Conservation (phyloP, 2,113 vertebrate genomes). For the Ceyx cyanopectus region DNA sequence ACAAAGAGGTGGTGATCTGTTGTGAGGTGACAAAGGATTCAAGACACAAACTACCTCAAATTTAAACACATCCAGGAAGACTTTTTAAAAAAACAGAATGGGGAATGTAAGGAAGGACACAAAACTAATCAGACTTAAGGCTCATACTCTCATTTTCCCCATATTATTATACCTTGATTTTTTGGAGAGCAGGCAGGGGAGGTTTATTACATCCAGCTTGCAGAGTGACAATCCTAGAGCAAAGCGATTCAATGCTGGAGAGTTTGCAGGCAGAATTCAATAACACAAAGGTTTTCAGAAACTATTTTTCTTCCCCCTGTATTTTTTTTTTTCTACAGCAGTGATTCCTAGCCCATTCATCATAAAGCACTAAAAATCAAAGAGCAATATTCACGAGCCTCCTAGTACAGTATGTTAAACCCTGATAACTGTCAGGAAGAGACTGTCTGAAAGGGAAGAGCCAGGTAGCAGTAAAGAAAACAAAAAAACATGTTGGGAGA, state of each 20-base stretch:
- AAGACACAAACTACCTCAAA: neutral
- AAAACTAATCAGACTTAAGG: neutral
- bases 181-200: accelerated
- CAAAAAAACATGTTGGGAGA: conserved; percentile 53
- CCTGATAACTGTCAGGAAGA: conserved; percentile 73
- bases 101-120: neutral
- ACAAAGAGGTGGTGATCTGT: neutral
- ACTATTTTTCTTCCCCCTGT: conserved; percentile 18
- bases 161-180: neutral
- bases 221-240: neutral
- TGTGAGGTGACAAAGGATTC: neutral
- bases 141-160: neutral
- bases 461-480: conserved; percentile 55
- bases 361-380: conserved; percentile 73
- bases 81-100: neutral
- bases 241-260: neutral
- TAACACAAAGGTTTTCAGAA: conserved; percentile 58
- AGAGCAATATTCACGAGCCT: conserved; percentile 77
- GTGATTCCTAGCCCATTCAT: conserved; percentile 66
- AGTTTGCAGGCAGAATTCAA: conserved; percentile 59
- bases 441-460: conserved; percentile 58
- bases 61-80: neutral
- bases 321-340: neutral
- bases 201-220: neutral
- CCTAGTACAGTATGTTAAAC: conserved; percentile 75